These are phyloP conservation scores for Lepidonotus clava DNA, from an alignment of 2,888 invertebrate species.

Conservation along the genomic window DNA sequence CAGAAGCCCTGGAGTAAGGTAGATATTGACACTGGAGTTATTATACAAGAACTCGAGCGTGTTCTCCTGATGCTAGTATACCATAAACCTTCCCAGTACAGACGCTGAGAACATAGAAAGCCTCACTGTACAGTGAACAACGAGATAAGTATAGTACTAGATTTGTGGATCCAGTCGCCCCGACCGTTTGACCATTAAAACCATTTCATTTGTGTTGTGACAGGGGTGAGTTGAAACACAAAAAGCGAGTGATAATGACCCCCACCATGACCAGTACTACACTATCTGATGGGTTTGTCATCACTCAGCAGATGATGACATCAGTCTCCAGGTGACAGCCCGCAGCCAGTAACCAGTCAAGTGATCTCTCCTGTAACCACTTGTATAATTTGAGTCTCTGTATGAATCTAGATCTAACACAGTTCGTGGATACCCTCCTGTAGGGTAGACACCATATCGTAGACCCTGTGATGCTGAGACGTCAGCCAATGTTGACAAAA, in stretches of 20 bases:
- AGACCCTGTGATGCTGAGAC: background rate
- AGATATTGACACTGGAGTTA: background rate
- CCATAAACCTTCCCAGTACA: background rate
- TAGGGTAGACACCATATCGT: background rate
- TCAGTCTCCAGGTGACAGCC: conserved; percentile 8
- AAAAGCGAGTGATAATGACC: too few relatives aligned
- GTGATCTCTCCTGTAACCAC: background rate
- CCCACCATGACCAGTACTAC: too few relatives aligned
- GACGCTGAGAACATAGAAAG: background rate
- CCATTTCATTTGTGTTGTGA: too few relatives aligned
- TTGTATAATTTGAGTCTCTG: background rate
- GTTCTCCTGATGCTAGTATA: background rate
- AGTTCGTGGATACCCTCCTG: background rate
- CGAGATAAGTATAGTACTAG: conserved; percentile 8
- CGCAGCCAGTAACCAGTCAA: background rate
- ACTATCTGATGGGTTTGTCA: too few relatives aligned
- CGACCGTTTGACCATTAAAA: too few relatives aligned
- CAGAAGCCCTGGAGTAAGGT: conserved; percentile 33
- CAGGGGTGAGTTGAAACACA: too few relatives aligned
- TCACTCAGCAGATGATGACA: too few relatives aligned
- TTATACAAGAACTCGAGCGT: background rate
- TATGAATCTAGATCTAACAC: conserved; percentile 46
- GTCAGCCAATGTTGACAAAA: background rate
- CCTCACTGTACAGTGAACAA: background rate
- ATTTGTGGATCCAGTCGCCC: too few relatives aligned